phyloP scores from a whole-genome alignment of 2,113 vertebrate genomes.

The Struthio camelus region DNA sequence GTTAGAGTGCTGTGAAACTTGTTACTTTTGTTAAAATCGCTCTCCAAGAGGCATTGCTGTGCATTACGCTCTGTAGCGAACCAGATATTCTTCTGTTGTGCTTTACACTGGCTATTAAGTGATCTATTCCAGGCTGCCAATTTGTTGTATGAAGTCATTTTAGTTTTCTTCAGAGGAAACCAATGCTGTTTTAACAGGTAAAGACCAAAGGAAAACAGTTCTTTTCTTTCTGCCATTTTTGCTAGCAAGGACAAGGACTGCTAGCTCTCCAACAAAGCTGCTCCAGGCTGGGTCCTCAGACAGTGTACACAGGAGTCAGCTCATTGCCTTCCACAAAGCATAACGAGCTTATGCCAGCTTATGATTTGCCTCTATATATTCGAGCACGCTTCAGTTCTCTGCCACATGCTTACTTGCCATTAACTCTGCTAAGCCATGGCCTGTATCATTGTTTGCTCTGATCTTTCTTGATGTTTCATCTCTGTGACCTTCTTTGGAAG shows the following conservation, averaged over 20 bases:
- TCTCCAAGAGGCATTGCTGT: not conserved
- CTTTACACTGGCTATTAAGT: slow-evolving; percentile 15
- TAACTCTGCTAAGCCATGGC: slow-evolving; percentile 10
- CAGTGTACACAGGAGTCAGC: not conserved
- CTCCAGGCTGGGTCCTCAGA: not conserved
- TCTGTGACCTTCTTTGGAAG: slow-evolving; percentile 29
- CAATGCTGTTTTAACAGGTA: slow-evolving; percentile 31
- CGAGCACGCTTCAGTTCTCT: not conserved
- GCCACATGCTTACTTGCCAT: not conserved
- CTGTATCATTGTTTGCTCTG: not conserved
- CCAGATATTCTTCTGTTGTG: not conserved
- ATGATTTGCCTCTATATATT: not conserved
- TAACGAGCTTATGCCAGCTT: not conserved
- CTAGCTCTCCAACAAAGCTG: not conserved
- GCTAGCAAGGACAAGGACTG: not conserved
- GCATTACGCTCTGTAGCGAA: not conserved
- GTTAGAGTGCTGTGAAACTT: not conserved
- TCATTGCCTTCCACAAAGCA: slow-evolving; percentile 5
- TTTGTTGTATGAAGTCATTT: slow-evolving; percentile 3
- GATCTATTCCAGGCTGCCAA: slow-evolving; percentile 20
- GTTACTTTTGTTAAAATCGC: not conserved
- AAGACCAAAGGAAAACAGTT: not conserved
- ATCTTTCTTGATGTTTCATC: slow-evolving; percentile 7
- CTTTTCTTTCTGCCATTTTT: slow-evolving; percentile 20
- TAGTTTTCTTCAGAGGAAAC: slow-evolving; percentile 37